Conservation (phyloP, 2,888 invertebrate species). For the Leptinotarsa rubiginosa region DNA sequence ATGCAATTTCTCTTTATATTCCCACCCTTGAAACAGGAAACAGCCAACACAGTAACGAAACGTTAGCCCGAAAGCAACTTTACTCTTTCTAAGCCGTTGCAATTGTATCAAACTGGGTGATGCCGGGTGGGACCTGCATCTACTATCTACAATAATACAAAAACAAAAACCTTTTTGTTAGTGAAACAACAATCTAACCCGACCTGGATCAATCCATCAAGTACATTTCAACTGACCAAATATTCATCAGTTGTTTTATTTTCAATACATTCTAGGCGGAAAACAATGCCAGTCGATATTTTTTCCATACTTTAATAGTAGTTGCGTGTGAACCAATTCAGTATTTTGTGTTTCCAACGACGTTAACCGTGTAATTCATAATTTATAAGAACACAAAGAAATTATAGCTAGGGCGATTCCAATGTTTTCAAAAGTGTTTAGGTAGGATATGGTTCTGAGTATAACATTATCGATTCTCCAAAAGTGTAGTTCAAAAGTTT, state of each 20-base stretch:
- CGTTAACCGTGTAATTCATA: conserved; percentile 33
- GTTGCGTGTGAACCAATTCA: conserved; percentile 38
- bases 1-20: no score
- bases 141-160: no score
- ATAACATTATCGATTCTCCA: no score
- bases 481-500: no score
- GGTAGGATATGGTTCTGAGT: not conserved
- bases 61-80: no score
- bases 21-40: no score
- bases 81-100: no score
- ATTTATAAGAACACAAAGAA: conserved; percentile 35
- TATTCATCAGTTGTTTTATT: not conserved
- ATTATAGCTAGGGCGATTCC: not conserved
- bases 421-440: not conserved
- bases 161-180: not conserved
- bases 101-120: no score
- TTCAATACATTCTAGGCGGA: conserved; percentile 3
- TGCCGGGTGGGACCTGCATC: no score
- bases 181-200: not conserved
- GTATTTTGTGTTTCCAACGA: conserved; percentile 34
- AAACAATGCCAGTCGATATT: conserved; percentile 35
- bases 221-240: not conserved
- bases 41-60: no score
- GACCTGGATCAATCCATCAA: not conserved
- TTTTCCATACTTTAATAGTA: conserved; percentile 34